These are phyloP conservation scores for Petrocephalus sullivani DNA, from an alignment of 2,797 vertebrate species.

Conservation along the genomic window DNA sequence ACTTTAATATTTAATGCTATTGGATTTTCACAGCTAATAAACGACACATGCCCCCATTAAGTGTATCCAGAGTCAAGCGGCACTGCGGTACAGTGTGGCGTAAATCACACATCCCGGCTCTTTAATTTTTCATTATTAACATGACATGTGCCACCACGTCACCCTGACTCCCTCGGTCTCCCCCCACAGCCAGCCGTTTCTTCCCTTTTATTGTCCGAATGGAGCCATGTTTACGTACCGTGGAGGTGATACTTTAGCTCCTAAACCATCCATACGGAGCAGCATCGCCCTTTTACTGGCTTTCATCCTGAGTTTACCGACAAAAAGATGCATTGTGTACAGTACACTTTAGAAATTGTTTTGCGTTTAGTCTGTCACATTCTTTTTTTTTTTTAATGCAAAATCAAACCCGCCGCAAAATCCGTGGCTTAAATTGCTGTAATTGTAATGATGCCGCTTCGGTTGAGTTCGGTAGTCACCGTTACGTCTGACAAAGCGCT, in stretches of 20 bases:
- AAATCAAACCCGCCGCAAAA: neutral
- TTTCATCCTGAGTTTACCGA: neutral
- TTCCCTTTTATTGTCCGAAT: neutral
- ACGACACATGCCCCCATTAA: slow-evolving; percentile 61
- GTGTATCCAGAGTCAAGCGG: slow-evolving; percentile 47
- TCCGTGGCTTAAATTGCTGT: neutral
- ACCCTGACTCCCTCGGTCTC: neutral
- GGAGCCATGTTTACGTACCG: neutral
- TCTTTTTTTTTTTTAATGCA: neutral
- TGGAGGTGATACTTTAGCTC: neutral
- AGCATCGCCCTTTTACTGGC: neutral
- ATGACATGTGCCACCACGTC: slow-evolving; percentile 18
- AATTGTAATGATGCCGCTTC: neutral
- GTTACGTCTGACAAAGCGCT: neutral
- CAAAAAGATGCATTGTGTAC: neutral
- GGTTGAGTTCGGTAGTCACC: neutral
- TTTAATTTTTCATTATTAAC: slow-evolving; percentile 41
- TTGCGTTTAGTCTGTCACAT: neutral
- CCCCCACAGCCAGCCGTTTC: neutral
- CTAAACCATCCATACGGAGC: neutral
- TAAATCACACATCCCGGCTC: slow-evolving; percentile 54
- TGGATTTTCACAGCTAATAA: slow-evolving; percentile 68
- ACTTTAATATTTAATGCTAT: slow-evolving; percentile 70
- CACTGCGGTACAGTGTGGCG: slow-evolving; percentile 47
- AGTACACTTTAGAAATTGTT: neutral